Percentiles rank a stretch among this genome's conserved stretches.
Evolutionary conservation across 2,797 vertebrate species (phyloP).

Genomic region (Poliocrania exsul): DNA sequence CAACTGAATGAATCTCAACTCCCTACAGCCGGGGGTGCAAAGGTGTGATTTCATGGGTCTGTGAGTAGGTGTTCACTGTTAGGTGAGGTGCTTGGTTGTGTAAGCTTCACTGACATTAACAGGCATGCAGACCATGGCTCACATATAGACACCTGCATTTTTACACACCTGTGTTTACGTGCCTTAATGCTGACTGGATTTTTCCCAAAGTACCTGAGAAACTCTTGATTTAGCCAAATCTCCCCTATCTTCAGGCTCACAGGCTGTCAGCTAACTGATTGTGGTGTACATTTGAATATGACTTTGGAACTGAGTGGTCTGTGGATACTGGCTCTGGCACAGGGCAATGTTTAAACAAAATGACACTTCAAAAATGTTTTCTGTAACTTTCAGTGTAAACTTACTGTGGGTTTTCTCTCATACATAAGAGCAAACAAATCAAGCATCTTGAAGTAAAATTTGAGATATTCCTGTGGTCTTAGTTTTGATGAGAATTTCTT

Average conservation of each 20-base stretch:
- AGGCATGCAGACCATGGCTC: background rate
- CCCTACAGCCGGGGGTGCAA: background rate
- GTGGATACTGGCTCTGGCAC: fast-evolving
- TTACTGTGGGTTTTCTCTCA: background rate
- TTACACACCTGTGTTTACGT: background rate
- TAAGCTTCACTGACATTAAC: background rate
- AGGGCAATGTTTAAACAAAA: background rate
- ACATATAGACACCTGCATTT: background rate
- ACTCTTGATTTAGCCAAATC: background rate
- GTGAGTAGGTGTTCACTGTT: background rate
- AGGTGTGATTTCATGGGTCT: background rate
- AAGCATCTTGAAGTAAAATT: background rate
- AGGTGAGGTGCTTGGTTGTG: background rate
- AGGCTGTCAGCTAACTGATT: background rate
- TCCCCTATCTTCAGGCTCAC: background rate
- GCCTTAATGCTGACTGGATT: background rate
- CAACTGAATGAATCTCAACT: background rate
- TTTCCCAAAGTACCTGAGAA: background rate
- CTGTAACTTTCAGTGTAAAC: background rate
- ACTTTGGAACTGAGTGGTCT: background rate
- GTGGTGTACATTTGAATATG: fast-evolving
- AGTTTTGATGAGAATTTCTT: background rate
- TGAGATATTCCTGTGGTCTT: background rate
- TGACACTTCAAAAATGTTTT: background rate
- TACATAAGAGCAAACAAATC: background rate